Base-by-base conservation (phyloP, 2,888 invertebrate species). In the Drosophila eohydei region DNA sequence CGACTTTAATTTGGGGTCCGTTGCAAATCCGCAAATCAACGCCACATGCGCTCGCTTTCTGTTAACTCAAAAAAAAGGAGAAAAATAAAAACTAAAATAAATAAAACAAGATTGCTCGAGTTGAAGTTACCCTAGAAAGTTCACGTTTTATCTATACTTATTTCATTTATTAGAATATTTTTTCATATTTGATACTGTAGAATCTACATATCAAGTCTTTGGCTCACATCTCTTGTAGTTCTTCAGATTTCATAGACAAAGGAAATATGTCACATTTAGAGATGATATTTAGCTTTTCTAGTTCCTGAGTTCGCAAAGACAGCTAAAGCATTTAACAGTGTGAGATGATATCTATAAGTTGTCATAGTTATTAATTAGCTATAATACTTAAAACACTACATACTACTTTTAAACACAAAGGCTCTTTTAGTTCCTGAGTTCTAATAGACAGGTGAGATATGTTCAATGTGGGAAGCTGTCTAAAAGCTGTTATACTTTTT, bases 11-110 rank as follows among this genome's bases (percentile, higher is more conserved):
- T 77, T 70, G 59, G 78, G 68, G 55, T 69, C 69, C 71, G 68
- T 69, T 55, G 55, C 61, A 74, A 83, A 81, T 79, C 67, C 67
- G 78, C 68, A 81, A 81, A 83, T 79, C 82, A 84, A 80, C 82
- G 74, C 82, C 81, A 80, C 71, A 81, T 81, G 82, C 52, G 60
- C 58, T 34, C 54, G 52, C 41, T 50, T 58, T 59, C 54, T 26
- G 60, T 61, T 54, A 71, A 57, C 50, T 46, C 57, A 54, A 60
- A 56, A 70, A 52, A 44, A 34, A 4, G 6, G 21, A 9, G 4
- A 36, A 21, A 51, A 51, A 34, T 14, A 51, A 51, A 44, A 44
- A 61, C 51, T 26, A 40, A 38, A 41, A 40, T 40, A 21, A 6
- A n/a, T 36, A 44, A 48, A 46, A 38, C 36, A 32, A 64, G 12